Evolutionary conservation across 2,113 vertebrate genomes (phyloP), one percentile per base, ranked within the genome.

Genomic region (Mustelus asterias): DNA sequence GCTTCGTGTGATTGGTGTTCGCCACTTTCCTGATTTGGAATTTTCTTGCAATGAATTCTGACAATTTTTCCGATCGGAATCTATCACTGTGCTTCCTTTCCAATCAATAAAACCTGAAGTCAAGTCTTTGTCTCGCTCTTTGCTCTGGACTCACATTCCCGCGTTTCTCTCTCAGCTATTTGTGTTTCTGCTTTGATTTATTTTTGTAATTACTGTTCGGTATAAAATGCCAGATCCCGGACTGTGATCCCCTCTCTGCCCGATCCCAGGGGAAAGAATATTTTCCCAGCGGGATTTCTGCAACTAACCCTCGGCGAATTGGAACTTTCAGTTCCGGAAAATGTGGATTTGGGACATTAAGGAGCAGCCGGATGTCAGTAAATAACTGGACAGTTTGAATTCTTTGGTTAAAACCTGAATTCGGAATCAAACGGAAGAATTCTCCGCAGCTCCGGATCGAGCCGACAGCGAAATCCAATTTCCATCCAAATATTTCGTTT

Each of bases 51-150:
- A 60, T 65, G 60, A 65, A 93, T 65, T 93, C 89, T 67, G 89
- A 65, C 18, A 14, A 65, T 92, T 92, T 92, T 65, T 20, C 20
- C 65, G 60, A 65, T 65, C 89, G 63, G 60, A 93, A 37, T 93
- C 33, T 18, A 93, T 65, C 60, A 92, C 58, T 92, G 89, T 65
- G 89, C 60, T 93, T 93, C 89, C 89, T 92, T 63, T 54, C 58
- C 72, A 37, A 20, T 22, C 0, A 93, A 93, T 93, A 93, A 93
- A 93, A 93, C 3, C 89, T 65, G 89, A 63, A 37, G 16, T 93
- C 10, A 93, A 93, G 0, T 63, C 41, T 65, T 14, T 37, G 14
- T 0, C 33, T 10, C 41, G 54, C 29, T 48, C 18, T 10, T 65
- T 65, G 33, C 89, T n/a, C 33, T 65, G 8, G 8, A 65, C 65